Conservation (phyloP, 2,888 invertebrate genomes). For the Callinectes sapidus region DNA sequence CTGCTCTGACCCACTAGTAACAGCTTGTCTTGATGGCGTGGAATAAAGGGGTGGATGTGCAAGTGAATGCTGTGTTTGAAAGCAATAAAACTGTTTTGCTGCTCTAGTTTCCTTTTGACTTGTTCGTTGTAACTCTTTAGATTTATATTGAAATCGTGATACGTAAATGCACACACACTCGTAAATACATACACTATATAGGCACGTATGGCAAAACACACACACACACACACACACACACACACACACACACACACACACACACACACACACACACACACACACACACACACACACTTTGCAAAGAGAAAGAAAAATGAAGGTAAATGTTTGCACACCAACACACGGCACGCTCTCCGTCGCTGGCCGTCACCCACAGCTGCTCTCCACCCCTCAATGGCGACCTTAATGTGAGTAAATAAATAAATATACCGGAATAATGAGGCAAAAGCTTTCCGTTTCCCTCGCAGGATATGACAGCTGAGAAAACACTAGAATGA, state of each 20-base stretch:
- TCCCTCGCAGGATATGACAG: constrained; percentile 8
- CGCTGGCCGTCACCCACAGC: not conserved
- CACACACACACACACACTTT: not conserved
- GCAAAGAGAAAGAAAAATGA: not conserved
- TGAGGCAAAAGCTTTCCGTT: not conserved
- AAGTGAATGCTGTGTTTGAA: not conserved
- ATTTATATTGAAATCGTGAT: not conserved
- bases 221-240: not conserved
- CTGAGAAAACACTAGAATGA: not conserved
- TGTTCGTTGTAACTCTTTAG: not conserved
- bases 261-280: not conserved
- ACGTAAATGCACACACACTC: not conserved
- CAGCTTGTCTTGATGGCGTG: not conserved
- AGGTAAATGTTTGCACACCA: constrained; percentile 1
- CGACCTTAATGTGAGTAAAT: constrained; percentile 5
- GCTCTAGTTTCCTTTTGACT: not conserved
- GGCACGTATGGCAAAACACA: not conserved
- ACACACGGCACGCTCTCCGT: constrained; percentile 12
- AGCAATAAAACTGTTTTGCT: not conserved
- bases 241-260: not conserved
- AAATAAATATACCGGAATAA: not conserved
- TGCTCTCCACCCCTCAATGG: not conserved
- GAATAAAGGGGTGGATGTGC: not conserved
- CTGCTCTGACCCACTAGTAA: not conserved
- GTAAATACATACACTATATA: not conserved